Conservation (phyloP, 2,888 invertebrate genomes). For the Hirudinaria manillensis region DNA sequence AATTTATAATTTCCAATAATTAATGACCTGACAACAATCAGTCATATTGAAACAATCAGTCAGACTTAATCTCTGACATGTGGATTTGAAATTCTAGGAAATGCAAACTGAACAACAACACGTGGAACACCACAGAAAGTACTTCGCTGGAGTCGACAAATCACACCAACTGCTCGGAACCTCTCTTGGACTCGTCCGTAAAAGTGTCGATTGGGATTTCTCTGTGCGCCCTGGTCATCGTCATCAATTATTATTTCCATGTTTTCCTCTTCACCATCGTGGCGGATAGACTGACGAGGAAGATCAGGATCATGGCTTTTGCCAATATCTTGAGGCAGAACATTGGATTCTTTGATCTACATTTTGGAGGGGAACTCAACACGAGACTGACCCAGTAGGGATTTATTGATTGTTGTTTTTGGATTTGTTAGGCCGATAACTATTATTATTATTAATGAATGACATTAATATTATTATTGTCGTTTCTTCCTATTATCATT, state of each 20-base stretch:
- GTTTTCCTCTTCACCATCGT: slow-evolving; percentile 35
- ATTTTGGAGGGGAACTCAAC: slow-evolving; percentile 41
- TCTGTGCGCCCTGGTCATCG: slow-evolving; percentile 19
- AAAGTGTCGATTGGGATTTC: slow-evolving; percentile 25
- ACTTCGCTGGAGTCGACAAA: not conserved
- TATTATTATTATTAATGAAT: not conserved
- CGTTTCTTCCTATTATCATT: not conserved
- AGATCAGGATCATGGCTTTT: slow-evolving; percentile 38
- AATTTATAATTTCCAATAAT: too few species aligned
- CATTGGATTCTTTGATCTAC: slow-evolving; percentile 40
- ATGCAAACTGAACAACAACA: not conserved
- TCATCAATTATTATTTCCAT: slow-evolving; percentile 32
- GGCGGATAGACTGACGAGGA: slow-evolving; percentile 34
- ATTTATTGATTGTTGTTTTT: not conserved
- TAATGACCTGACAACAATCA: too few species aligned
- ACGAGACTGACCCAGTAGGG: slow-evolving; percentile 42
- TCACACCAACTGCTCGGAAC: not conserved
- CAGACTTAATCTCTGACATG: too few species aligned
- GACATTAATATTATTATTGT: too few species aligned
- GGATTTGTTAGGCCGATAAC: not conserved
- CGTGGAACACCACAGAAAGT: not conserved
- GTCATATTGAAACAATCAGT: too few species aligned
- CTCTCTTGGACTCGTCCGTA: slow-evolving; percentile 14
- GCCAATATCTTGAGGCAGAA: slow-evolving; percentile 39
- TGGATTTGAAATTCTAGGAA: not conserved